These are phyloP conservation scores for Myrmecophaga tridactyla DNA, from an alignment of 2,113 vertebrate genomes.

Conservation along the genomic window DNA sequence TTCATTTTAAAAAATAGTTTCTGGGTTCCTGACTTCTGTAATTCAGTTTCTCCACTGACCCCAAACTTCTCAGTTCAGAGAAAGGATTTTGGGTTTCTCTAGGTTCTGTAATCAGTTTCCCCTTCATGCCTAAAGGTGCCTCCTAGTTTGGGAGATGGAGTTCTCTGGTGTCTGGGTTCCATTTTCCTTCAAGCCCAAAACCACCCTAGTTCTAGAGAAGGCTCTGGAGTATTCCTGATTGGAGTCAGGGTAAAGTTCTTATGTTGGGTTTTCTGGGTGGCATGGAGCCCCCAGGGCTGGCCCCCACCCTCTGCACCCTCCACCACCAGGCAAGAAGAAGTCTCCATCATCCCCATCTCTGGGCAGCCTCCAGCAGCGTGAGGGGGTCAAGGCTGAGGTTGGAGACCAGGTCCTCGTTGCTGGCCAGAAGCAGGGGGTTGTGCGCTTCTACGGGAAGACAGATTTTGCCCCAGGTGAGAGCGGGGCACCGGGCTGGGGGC, in stretches of 20 bases:
- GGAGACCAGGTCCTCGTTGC: constrained; percentile 94
- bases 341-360: constrained; percentile 80
- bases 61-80: not conserved
- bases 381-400: constrained; percentile 89
- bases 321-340: constrained; percentile 87
- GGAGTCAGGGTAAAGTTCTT: not conserved
- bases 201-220: not conserved
- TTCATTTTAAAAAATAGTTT: constrained; percentile 32
- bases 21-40: not conserved
- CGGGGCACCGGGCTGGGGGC: not conserved
- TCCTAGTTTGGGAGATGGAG: not conserved
- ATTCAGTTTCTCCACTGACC: constrained; percentile 10
- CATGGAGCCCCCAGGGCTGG: not conserved
- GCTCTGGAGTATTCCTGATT: not conserved
- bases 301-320: not conserved
- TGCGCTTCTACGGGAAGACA: constrained; percentile 93
- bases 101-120: not conserved
- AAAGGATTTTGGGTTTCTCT: not conserved
- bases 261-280: not conserved
- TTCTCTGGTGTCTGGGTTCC: not conserved
- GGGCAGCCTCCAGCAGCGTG: constrained; percentile 87
- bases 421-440: constrained; percentile 90
- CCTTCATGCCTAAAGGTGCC: not conserved
- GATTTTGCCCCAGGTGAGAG: constrained; percentile 92
- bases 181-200: not conserved